phyloP scores from a whole-genome alignment of 2,888 invertebrate species.

The Mythimna pallens region DNA sequence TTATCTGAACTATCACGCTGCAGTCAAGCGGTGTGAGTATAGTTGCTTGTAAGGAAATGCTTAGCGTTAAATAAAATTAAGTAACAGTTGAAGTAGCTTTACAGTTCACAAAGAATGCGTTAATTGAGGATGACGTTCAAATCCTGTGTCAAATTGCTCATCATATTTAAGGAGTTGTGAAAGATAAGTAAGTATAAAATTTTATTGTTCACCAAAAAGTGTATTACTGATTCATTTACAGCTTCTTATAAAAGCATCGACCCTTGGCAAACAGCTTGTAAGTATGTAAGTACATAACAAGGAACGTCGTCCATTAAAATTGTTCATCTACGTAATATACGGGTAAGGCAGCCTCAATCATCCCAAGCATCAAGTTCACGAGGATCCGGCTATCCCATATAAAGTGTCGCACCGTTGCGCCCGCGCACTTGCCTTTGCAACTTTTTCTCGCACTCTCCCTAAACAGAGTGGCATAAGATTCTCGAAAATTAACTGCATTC shows the following conservation, averaged over 20 bases:
- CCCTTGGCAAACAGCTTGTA: slow-evolving; percentile 1
- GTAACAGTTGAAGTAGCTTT: not conserved
- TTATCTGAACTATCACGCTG: slow-evolving; percentile 53
- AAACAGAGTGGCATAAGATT: slow-evolving; percentile 66
- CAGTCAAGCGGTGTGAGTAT: slow-evolving; percentile 34
- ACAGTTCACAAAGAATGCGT: not conserved
- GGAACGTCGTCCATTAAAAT: slow-evolving; percentile 43
- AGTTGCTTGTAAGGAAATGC: slow-evolving; percentile 42
- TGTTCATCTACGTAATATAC: slow-evolving; percentile 7
- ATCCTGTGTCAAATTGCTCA: not conserved
- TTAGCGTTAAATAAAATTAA: not conserved
- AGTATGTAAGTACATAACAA: not conserved
- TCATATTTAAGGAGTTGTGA: not conserved
- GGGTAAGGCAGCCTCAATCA: slow-evolving; percentile 35
- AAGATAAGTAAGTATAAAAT: not conserved
- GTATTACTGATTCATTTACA: slow-evolving; percentile 13
- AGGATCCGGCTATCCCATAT: slow-evolving; percentile 64
- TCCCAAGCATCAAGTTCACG: slow-evolving; percentile 33
- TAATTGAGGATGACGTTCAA: not conserved
- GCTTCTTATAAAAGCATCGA: not conserved
- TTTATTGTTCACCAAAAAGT: not conserved
- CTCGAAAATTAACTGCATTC: slow-evolving; percentile 71
- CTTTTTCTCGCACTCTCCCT: slow-evolving; percentile 67
- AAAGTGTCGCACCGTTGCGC: slow-evolving; percentile 60
- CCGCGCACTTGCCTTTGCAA: slow-evolving; percentile 46